Conservation (phyloP, 1,140 invertebrate species). For the Bombus sylvicola region DNA sequence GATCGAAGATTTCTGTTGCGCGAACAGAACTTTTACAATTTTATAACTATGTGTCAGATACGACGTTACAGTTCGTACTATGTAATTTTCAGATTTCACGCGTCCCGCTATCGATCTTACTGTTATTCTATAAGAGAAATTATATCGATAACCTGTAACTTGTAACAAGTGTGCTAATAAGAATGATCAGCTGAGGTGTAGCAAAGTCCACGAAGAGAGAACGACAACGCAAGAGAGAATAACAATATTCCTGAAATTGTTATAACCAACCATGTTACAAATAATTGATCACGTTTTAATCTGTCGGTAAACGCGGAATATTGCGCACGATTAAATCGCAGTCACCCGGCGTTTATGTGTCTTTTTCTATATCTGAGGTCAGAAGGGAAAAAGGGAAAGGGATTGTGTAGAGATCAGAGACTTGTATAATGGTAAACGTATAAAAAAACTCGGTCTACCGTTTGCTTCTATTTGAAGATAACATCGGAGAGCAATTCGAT, state of each 20-base stretch:
- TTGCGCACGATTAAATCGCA: constrained; percentile 25
- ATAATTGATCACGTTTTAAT: neutral
- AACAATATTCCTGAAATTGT: neutral
- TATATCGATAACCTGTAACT: too few species aligned
- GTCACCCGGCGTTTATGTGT: neutral
- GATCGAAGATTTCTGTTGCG: too few species aligned
- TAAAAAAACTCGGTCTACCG: constrained; percentile 74
- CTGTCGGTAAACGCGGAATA: neutral
- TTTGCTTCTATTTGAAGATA: constrained; percentile 84
- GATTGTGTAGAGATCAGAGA: constrained; percentile 52
- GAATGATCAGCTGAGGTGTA: neutral
- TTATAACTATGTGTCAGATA: too few species aligned
- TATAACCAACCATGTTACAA: neutral
- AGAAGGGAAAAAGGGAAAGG: constrained; percentile 17
- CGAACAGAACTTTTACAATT: too few species aligned
- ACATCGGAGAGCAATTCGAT: constrained; percentile 83
- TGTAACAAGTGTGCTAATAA: too few species aligned
- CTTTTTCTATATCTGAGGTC: neutral
- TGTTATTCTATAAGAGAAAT: too few species aligned
- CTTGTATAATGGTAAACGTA: constrained; percentile 39
- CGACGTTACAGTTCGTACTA: too few species aligned
- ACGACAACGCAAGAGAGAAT: neutral
- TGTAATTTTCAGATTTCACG: too few species aligned
- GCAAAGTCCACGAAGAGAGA: neutral
- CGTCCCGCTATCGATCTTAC: too few species aligned